Conservation (phyloP, 2,113 vertebrate genomes). For the Caracal caracal region DNA sequence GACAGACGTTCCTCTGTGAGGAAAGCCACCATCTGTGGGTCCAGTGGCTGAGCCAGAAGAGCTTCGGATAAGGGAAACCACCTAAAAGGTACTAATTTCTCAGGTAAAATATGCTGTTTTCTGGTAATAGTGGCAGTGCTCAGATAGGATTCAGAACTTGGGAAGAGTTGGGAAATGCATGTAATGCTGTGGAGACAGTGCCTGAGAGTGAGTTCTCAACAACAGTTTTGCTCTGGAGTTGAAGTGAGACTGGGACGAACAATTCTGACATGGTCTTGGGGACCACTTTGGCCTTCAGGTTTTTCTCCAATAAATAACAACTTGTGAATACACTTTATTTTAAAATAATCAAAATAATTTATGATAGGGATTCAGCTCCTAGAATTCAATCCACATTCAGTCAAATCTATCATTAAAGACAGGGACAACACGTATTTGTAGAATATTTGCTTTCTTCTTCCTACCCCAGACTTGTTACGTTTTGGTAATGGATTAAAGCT, state of each 20-base stretch:
- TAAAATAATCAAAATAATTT: background rate
- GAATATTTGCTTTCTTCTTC: background rate
- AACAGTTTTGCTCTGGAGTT: background rate
- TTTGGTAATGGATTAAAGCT: background rate
- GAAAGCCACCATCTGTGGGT: background rate
- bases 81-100: background rate
- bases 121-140: background rate
- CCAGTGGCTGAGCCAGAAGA: background rate
- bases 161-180: background rate
- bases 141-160: background rate
- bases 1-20: background rate
- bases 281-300: background rate
- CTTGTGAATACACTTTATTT: background rate
- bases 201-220: background rate
- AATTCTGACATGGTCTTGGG: background rate
- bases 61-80: background rate
- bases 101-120: background rate
- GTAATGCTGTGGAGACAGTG: background rate
- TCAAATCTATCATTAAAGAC: background rate
- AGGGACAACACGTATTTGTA: rapidly evolving
- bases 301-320: background rate
- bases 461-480: background rate
- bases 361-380: background rate
- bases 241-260: no score
- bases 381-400: background rate